Conservation (phyloP, 2,888 invertebrate genomes). For the Acronicta alni region DNA sequence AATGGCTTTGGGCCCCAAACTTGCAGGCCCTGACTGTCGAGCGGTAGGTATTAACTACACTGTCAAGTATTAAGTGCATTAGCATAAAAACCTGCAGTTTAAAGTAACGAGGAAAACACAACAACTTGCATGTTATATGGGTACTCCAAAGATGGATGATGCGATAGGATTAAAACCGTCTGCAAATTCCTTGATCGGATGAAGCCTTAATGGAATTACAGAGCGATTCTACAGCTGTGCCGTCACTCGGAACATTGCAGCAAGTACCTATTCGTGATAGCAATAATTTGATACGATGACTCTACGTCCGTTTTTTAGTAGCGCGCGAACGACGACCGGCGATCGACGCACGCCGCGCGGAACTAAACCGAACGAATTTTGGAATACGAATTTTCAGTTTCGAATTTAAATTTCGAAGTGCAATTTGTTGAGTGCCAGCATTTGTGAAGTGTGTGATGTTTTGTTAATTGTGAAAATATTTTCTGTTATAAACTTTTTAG, state of each 20-base stretch:
- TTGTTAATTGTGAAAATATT: slow-evolving; percentile 25
- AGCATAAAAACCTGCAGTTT: neutral
- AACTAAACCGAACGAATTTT: slow-evolving; percentile 67
- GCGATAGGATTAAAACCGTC: slow-evolving; percentile 34
- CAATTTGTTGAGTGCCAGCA: slow-evolving; percentile 66
- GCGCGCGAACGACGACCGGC: slow-evolving; percentile 77
- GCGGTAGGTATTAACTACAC: neutral
- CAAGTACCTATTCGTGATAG: slow-evolving; percentile 59
- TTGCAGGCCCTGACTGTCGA: neutral
- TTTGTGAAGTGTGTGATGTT: slow-evolving; percentile 60
- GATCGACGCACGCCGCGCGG: slow-evolving; percentile 76
- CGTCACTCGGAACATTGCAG: slow-evolving; percentile 57
- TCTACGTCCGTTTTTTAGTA: slow-evolving; percentile 75
- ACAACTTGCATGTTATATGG: slow-evolving; percentile 2
- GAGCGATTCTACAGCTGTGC: slow-evolving; percentile 45
- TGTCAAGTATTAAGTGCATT: neutral
- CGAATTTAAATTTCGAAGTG: slow-evolving; percentile 57
- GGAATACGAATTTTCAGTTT: slow-evolving; percentile 67
- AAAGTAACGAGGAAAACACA: neutral
- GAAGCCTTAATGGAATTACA: slow-evolving; percentile 54
- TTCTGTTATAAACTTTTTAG: slow-evolving; percentile 24
- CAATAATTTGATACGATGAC: slow-evolving; percentile 74
- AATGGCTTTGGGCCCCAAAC: too few relatives aligned
- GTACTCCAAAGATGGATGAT: slow-evolving; percentile 5
- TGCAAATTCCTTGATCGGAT: slow-evolving; percentile 47